Conservation (phyloP, 2,888 invertebrate genomes). For the Priapulus caudatus region DNA sequence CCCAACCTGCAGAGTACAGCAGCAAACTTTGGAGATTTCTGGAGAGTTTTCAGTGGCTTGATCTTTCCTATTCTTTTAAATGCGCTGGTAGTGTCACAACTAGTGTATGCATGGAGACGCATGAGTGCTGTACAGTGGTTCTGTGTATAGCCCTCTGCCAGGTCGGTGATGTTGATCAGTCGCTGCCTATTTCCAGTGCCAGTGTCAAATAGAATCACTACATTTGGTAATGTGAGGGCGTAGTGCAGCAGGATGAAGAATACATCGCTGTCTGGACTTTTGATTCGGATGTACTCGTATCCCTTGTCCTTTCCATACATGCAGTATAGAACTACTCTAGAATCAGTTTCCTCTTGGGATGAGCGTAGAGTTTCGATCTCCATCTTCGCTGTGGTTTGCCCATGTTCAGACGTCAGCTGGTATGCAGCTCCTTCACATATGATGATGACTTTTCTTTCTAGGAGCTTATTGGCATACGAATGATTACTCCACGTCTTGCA, state of each 20-base stretch:
- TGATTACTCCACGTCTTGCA: too few species aligned
- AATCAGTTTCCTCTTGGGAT: conserved; percentile 10
- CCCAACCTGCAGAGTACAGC: too few species aligned
- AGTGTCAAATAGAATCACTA: conserved; percentile 13
- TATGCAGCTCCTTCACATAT: too few species aligned
- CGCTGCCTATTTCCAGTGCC: conserved; percentile 11
- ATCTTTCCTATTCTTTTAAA: conserved; percentile 14
- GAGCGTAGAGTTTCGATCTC: too few species aligned
- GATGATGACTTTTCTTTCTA: too few species aligned
- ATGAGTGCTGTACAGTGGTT: conserved; percentile 11
- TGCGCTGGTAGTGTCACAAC: too few species aligned
- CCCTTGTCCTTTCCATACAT: conserved; percentile 14
- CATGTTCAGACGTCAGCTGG: too few species aligned
- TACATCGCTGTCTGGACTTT: conserved; percentile 17
- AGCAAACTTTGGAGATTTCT: too few species aligned
- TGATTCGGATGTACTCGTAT: conserved; percentile 13
- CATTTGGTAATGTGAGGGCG: conserved; percentile 6
- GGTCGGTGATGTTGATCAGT: conserved; percentile 11
- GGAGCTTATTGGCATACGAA: too few species aligned
- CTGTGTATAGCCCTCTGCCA: conserved; percentile 6
- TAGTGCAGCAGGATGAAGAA: conserved; percentile 16
- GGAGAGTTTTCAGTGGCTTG: too few species aligned
- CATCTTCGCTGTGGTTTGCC: too few species aligned
- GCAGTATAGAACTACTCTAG: conserved; percentile 14
- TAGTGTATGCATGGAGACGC: conserved; percentile 16